Percentiles rank a stretch among this genome's conserved stretches.
Evolutionary conservation across 2,113 vertebrate species (phyloP).

Genomic region (Ornithorhynchus anatinus): DNA sequence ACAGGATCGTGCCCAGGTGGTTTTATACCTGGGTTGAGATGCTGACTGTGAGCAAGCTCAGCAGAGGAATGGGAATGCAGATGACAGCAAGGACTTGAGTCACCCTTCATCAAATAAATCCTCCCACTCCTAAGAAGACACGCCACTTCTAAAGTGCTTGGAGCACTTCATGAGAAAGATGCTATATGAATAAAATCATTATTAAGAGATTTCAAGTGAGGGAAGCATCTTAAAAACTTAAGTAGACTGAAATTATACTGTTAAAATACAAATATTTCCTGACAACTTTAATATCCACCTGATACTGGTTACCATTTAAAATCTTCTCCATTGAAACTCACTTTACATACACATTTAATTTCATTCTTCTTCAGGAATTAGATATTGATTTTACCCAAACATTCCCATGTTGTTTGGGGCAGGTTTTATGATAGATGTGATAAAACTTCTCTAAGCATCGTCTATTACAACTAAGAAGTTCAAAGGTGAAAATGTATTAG

Average conservation of each 20-base stretch:
- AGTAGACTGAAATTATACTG: too few relatives aligned
- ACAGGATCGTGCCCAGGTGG: not conserved
- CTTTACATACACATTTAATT: conserved; percentile 27
- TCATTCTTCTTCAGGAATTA: conserved; percentile 30
- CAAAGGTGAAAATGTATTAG: not conserved
- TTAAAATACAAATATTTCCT: too few relatives aligned
- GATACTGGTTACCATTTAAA: conserved; percentile 21
- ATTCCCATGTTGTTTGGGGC: not conserved
- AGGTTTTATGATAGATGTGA: conserved; percentile 20
- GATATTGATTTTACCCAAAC: conserved; percentile 12
- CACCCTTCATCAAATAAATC: too few relatives aligned
- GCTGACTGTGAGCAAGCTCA: too few relatives aligned
- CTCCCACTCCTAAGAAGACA: too few relatives aligned
- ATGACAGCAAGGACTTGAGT: too few relatives aligned
- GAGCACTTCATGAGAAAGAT: too few relatives aligned
- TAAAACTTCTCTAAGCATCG: conserved; percentile 14
- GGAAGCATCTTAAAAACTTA: too few relatives aligned
- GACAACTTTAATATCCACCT: not conserved
- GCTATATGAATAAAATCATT: too few relatives aligned
- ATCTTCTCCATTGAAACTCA: not conserved
- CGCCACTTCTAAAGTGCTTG: too few relatives aligned
- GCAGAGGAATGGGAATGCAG: too few relatives aligned
- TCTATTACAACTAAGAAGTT: conserved; percentile 7
- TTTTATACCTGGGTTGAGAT: not conserved
- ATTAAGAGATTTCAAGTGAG: too few relatives aligned